phyloP scores from a whole-genome alignment of 2,797 vertebrate genomes.

The Smutsia gigantea region DNA sequence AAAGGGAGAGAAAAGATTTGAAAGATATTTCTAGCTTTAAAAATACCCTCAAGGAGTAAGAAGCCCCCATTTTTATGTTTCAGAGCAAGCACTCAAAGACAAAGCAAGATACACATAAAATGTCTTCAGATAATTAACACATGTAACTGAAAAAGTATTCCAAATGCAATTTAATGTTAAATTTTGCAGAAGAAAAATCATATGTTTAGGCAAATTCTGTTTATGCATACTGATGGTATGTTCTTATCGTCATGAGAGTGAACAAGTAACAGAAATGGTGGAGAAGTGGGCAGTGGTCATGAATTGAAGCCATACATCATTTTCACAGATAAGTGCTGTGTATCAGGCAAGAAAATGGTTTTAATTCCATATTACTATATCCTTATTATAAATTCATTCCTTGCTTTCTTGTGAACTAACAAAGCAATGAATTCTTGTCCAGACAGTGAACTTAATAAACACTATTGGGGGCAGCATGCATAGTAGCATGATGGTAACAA shows the following conservation, averaged over 20 bases:
- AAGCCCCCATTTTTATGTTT: background rate
- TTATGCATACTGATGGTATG: background rate
- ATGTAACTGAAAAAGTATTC: background rate
- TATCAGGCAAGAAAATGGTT: background rate
- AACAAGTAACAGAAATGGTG: background rate
- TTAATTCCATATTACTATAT: background rate
- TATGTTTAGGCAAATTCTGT: background rate
- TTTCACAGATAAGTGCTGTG: background rate
- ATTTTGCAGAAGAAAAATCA: background rate
- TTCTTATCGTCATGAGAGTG: background rate
- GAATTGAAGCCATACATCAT: background rate
- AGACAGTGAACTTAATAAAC: background rate
- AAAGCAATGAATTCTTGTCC: background rate
- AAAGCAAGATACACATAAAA: slow-evolving; percentile 26
- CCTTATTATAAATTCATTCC: background rate
- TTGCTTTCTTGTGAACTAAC: slow-evolving; percentile 3
- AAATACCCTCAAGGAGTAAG: slow-evolving; percentile 25
- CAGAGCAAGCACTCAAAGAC: slow-evolving; percentile 27
- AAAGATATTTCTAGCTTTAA: slow-evolving; percentile 69
- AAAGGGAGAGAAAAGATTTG: slow-evolving; percentile 43
- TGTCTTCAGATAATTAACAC: slow-evolving; percentile 23
- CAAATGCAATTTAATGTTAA: background rate
- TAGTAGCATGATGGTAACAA: fast-evolving
- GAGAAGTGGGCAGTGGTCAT: too few species aligned
- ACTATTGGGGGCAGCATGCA: fast-evolving